Evolutionary conservation across 2,888 invertebrate species (phyloP).

Genomic region (Dugesia japonica): DNA sequence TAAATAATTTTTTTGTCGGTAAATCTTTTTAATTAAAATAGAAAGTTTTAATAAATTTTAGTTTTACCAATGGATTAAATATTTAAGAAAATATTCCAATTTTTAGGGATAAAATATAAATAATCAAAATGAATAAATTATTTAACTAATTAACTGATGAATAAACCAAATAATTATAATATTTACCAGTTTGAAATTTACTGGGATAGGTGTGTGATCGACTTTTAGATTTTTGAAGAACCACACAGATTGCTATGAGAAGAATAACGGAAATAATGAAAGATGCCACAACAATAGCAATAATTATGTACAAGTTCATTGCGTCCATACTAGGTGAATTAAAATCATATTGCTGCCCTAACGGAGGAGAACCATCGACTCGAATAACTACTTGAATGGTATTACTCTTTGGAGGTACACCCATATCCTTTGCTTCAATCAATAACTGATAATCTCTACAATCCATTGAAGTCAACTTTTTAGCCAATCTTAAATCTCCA

Average conservation of each 20-base stretch:
- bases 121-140: too few relatives aligned
- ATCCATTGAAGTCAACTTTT: not conserved
- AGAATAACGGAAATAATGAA: slow-evolving; percentile 30
- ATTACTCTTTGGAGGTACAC: not conserved
- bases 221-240: not conserved
- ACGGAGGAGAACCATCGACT: slow-evolving; percentile 24
- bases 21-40: too few relatives aligned
- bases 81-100: too few relatives aligned
- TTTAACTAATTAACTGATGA: too few relatives aligned
- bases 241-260: slow-evolving; percentile 23
- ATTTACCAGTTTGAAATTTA: not conserved
- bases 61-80: too few relatives aligned
- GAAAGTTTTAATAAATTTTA: too few relatives aligned
- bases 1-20: too few relatives aligned
- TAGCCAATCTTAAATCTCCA: not conserved
- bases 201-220: not conserved
- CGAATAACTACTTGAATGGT: not conserved
- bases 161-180: too few relatives aligned
- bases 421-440: slow-evolving; percentile 17
- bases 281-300: slow-evolving; percentile 25
- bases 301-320: slow-evolving; percentile 30
- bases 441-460: not conserved
- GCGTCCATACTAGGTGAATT: not conserved
- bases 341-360: not conserved
- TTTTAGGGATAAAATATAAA: too few relatives aligned